Base-by-base conservation (phyloP, 2,797 vertebrate genomes). In the Hippopotamyrus pictus region DNA sequence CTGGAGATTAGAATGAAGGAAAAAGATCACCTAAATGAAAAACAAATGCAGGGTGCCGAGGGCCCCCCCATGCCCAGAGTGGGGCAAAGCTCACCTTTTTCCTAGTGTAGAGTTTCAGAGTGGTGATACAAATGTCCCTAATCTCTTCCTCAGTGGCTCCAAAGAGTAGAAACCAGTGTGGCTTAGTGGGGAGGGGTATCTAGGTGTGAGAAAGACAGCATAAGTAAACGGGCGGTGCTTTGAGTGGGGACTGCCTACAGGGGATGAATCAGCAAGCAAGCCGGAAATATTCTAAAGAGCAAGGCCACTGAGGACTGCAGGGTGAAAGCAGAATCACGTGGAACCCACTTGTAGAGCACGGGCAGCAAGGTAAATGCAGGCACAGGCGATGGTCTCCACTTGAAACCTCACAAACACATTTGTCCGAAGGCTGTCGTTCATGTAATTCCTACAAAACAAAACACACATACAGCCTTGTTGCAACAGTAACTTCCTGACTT, bases 361-460 rank as follows among this genome's bases (percentile, higher is more conserved):
- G 87, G 99, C 98, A 90, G 99, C 98, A 0, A 99, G 98, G 93
- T 97, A 99, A 94, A 99, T 99, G 93, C 98, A 99, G 93, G 99
- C 99, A 93, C 98, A 99, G 0, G 99, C 99, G 82, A 99, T 98
- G 0, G 98, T 99, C 95, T 99, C 99, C 1, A 97, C 97, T 94
- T 99, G 97, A 94, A 99, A 99, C 92, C 97, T 96, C 93, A 99
- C 99, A 92, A 99, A 99, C 90, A 99, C 98, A n/a, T 98, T 99
- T 9, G 98, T 99, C 93, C 98, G 96, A 91, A 99, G 96, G 92
- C 96, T 97, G 94, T 99, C 99, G 8, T 99, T 99, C 98, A 99
- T 99, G 93, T 99, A 99, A 95, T 99, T 99, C 99, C 99, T 99
- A 91, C 88, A 95, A 95, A 92, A 94, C 54, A 94, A 65, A 89